Base-by-base conservation (phyloP, 1,140 invertebrate species). In the Danaus melanippus region DNA sequence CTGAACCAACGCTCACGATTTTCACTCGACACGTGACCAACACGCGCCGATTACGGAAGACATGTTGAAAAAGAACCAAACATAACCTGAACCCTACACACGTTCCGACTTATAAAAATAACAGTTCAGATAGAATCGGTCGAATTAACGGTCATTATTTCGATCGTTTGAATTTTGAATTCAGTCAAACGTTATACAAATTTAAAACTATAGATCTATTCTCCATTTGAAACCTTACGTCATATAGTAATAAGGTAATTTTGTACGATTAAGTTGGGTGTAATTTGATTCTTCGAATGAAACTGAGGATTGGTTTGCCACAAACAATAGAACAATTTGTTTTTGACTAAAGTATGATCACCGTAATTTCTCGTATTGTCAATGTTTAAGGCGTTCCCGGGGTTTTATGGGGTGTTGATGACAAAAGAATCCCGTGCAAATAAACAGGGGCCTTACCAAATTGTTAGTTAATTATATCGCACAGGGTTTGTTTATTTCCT, bases 1-100 rank as follows among this genome's bases (percentile, higher is more conserved):
- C 71, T 71, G 52, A 67, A 69, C 68, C 65, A 69, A 76, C 81
- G 79, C 79, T 76, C 79, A 66, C 71, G 78, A 67, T 79, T 78
- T 76, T 71, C 63, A 66, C 58, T 64, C 40, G 64, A 61, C 81
- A 83, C 81, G 81, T 79, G 81, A 60, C 71, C 21, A 41, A 48
- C 81, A 77, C 81, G 81, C 77, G 81, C 58, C 69, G 21, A 52
- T 10, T 42, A 12, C 61, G 50, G 52, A 15, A 42, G 42, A 64
- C 71, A 79, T 81, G 54, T 80, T 76, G 60, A 68, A 60, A 46
- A 11, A 6, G 12, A 45, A 59, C 74, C 72, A 79, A 32, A 21
- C 56, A 46, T 67, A 51, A 50, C 9, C 32, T 51, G 70, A 73
- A 9, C 62, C 40, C 7, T 41, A 10, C 4, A 45, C 11, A 10